Percentiles rank a stretch among this genome's conserved stretches.
Conservation (phyloP, 2,797 vertebrate species). For the Catostomus latipinnis region DNA sequence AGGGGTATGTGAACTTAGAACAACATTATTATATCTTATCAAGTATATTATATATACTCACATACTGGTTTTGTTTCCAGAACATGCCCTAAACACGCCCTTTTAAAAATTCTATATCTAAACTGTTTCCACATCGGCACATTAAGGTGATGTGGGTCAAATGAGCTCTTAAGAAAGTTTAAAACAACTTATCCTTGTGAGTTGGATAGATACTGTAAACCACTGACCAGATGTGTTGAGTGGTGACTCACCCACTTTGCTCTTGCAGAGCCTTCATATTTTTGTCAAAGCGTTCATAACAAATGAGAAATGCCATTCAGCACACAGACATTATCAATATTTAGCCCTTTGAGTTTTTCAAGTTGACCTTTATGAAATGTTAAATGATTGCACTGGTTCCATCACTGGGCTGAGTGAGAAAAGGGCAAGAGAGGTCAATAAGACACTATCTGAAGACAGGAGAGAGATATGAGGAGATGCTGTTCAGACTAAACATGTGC, state of each 20-base stretch:
- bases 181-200: constrained; percentile 58
- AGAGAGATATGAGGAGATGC: constrained; percentile 5
- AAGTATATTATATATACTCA: too few species aligned
- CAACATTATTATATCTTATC: too few species aligned
- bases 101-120: too few species aligned
- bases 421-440: constrained; percentile 64
- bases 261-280: constrained; percentile 57
- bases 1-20: too few species aligned
- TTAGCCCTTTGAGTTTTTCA: constrained; percentile 69
- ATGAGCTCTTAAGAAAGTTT: not conserved
- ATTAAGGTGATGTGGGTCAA: not conserved
- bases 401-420: constrained; percentile 60
- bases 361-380: constrained; percentile 81
- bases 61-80: too few species aligned
- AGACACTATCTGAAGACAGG: constrained; percentile 57
- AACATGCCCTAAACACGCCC: too few species aligned
- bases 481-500: constrained; percentile 3
- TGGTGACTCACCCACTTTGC: constrained; percentile 47
- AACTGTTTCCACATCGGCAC: too few species aligned
- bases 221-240: constrained; percentile 15
- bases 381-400: constrained; percentile 67
- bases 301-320: constrained; percentile 76
- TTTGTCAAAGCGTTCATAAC: constrained; percentile 63
- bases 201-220: constrained; percentile 54
- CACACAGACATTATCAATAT: constrained; percentile 73